Conservation (phyloP, 2,888 invertebrate species). For the Cantharis flavilabris region DNA sequence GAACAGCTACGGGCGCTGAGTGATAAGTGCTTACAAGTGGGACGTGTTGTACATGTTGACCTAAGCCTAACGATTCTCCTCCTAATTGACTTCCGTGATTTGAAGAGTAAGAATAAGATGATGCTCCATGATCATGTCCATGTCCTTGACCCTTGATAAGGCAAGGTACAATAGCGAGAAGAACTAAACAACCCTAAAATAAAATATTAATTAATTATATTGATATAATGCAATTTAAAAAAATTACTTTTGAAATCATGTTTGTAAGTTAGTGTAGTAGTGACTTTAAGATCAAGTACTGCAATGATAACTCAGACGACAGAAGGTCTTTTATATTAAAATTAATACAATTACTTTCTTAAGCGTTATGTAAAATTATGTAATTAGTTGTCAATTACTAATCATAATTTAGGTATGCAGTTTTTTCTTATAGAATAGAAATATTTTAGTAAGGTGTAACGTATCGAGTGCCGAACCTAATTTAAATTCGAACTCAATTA, state of each 20-base stretch:
- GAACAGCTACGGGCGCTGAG: slow-evolving; percentile 25
- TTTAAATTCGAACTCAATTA: neutral
- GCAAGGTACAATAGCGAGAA: neutral
- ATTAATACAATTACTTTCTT: neutral
- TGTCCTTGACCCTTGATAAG: neutral
- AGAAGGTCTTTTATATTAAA: neutral
- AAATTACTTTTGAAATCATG: neutral
- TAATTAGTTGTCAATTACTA: neutral
- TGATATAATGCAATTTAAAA: neutral
- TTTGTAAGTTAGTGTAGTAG: neutral
- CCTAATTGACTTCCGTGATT: neutral
- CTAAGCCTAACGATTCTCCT: neutral
- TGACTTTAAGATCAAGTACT: neutral
- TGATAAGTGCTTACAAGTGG: neutral
- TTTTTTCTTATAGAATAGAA: neutral
- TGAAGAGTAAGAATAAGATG: neutral
- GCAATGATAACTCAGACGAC: neutral
- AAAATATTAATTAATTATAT: neutral
- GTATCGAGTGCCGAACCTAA: neutral
- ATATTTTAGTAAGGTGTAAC: neutral
- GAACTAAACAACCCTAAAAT: neutral
- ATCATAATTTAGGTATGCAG: slow-evolving; percentile 2
- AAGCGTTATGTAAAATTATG: neutral
- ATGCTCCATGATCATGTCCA: slow-evolving; percentile 43
- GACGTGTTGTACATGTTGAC: neutral